Evolutionary conservation across 2,888 invertebrate species (phyloP).

Genomic region (Dioctria rufipes): DNA sequence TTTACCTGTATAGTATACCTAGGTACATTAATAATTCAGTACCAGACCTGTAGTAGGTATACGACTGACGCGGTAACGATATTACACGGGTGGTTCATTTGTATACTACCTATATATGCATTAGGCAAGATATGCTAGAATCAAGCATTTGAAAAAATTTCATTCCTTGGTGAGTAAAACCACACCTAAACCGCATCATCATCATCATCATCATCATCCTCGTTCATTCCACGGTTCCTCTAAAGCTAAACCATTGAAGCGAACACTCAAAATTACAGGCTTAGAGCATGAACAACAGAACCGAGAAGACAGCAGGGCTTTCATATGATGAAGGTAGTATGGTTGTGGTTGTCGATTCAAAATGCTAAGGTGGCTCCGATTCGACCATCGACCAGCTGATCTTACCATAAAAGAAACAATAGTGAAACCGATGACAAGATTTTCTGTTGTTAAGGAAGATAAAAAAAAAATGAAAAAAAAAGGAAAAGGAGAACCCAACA

Average conservation of each 20-base stretch:
- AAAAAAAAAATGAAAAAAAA: too few species aligned
- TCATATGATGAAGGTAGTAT: conserved; percentile 9
- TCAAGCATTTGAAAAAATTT: conserved; percentile 16
- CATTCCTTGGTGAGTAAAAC: background rate
- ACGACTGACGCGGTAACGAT: background rate
- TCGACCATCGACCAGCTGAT: conserved; percentile 9
- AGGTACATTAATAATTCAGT: too few species aligned
- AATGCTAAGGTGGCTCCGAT: background rate
- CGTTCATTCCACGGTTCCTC: conserved; percentile 40
- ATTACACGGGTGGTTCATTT: background rate
- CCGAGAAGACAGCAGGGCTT: background rate
- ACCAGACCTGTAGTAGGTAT: too few species aligned
- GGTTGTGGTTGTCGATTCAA: background rate
- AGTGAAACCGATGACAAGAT: background rate
- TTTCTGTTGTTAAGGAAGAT: background rate
- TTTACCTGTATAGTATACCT: too few species aligned
- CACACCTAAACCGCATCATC: conserved; percentile 52
- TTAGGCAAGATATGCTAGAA: background rate
- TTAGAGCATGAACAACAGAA: background rate
- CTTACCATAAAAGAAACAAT: background rate
- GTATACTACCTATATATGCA: background rate
- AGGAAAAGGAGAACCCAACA: background rate
- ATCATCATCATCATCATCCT: conserved; percentile 41
- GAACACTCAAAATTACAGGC: conserved; percentile 38
- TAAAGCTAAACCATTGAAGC: conserved; percentile 21